Conservation (phyloP, 2,888 invertebrate species). For the Sarcophaga variegata region DNA sequence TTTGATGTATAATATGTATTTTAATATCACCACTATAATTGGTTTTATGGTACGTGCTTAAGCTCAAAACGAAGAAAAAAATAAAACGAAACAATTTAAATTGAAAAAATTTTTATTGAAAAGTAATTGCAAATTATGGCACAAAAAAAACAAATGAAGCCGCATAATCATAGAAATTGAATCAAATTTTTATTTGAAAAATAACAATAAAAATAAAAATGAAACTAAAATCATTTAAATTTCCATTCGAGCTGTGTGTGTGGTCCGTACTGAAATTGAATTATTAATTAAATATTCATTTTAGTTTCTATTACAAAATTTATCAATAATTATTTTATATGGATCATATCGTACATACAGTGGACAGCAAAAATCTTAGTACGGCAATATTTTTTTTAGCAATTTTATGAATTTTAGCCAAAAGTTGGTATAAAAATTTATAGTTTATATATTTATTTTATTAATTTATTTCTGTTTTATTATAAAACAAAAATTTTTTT, state of each 20-base stretch:
- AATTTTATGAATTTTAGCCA: no score
- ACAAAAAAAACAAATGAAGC: neutral
- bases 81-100: neutral
- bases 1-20: conserved; percentile 3
- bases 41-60: conserved; percentile 60
- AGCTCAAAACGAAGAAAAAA: neutral
- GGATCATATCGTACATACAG: conserved; percentile 1
- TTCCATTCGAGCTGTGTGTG: conserved; percentile 18
- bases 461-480: no score
- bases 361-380: no score
- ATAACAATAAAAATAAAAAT: neutral
- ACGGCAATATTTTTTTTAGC: no score
- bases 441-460: no score
- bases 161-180: conserved; percentile 20
- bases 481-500: no score
- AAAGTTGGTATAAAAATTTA: no score
- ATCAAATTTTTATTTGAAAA: conserved; percentile 14
- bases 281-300: conserved; percentile 53
- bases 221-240: conserved; percentile 18
- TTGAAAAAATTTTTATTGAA: conserved; percentile 19
- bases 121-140: conserved; percentile 1
- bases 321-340: conserved; percentile 49
- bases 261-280: conserved; percentile 43
- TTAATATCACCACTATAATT: conserved; percentile 46
- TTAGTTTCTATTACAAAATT: conserved; percentile 47